Evolutionary conservation across 1,140 invertebrate genomes (phyloP).

Genomic region (Hyphantria cunea): DNA sequence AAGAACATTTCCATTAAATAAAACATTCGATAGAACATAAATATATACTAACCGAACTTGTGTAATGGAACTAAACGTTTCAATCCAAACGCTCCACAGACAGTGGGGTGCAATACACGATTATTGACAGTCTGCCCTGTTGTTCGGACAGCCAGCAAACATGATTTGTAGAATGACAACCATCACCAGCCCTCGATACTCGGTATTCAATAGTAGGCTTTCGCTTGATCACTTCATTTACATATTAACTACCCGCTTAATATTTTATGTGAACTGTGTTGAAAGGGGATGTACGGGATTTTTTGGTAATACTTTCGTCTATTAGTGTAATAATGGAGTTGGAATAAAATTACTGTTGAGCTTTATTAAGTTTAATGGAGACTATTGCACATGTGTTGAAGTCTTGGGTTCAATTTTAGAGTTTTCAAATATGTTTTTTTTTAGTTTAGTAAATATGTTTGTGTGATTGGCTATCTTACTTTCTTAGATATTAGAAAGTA

Average conservation of each 20-base stretch:
- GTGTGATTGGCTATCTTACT: too few species aligned
- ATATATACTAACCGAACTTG: too few species aligned
- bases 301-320: not conserved
- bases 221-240: conserved; percentile 26
- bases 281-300: not conserved
- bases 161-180: conserved; percentile 44
- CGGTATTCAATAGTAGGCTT: conserved; percentile 12
- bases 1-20: too few species aligned
- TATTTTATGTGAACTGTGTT: conserved; percentile 1
- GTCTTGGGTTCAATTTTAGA: too few species aligned
- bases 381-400: too few species aligned
- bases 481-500: too few species aligned
- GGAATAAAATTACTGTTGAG: not conserved
- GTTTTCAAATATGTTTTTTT: too few species aligned
- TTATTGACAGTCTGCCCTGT: conserved; percentile 40
- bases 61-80: not conserved
- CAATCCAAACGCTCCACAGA: conserved; percentile 27
- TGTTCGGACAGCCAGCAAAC: conserved; percentile 41
- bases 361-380: too few species aligned
- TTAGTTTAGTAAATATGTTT: too few species aligned
- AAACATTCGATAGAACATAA: too few species aligned
- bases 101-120: conserved; percentile 33
- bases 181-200: conserved; percentile 15
- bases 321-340: not conserved
- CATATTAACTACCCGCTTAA: conserved; percentile 14